Evolutionary conservation across 2,797 vertebrate species (phyloP), one percentile per base, ranked within the genome.

Genomic region (Chrosomus eos): DNA sequence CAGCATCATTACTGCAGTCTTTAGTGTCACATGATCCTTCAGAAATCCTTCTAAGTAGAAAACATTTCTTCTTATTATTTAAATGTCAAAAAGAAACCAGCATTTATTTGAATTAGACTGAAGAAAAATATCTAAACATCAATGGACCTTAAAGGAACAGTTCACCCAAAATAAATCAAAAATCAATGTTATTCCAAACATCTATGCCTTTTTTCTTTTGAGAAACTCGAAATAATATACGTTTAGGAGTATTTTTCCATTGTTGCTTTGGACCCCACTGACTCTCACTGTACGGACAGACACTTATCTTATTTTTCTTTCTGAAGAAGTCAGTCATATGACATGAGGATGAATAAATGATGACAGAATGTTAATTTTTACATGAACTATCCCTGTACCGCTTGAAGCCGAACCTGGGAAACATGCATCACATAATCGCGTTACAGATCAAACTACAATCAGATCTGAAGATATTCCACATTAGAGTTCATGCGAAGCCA

Each of bases 401-500:
- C 58, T 78, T 31, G 58, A 62, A 31, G 38, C 55, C 26, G 1
- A 78, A 62, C 58, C 58, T 43, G 16, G n/a, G n/a, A 64, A 77
- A 78, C 76, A 62, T 13, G 36, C n/a, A 60, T 75, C 73, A 5
- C 31, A 21, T 48, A 77, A 77, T 31, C 53, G 16, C 53, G 26
- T 60, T 38, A 58, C 21, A 64, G 9, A 78, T 78, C 58, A 64
- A 78, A 64, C 76, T 45, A 43, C 55, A 28, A 43, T 19, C 58
- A 64, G 58, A 78, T 78, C 76, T 78, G 43, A 78, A 64, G 76
- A 64, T 64, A 28, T 28, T 28, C 76, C 38, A 21, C 53, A 77
- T 60, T 38, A 38, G 36, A 31, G 76, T 45, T 45, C 76, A 78
- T 0, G 13, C 0, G 5, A 45, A 78, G 76, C 76, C 36, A 45